Evolutionary conservation across 2,888 invertebrate genomes (phyloP), one percentile per base, ranked within the genome.

Genomic region (Erannis defoliaria): DNA sequence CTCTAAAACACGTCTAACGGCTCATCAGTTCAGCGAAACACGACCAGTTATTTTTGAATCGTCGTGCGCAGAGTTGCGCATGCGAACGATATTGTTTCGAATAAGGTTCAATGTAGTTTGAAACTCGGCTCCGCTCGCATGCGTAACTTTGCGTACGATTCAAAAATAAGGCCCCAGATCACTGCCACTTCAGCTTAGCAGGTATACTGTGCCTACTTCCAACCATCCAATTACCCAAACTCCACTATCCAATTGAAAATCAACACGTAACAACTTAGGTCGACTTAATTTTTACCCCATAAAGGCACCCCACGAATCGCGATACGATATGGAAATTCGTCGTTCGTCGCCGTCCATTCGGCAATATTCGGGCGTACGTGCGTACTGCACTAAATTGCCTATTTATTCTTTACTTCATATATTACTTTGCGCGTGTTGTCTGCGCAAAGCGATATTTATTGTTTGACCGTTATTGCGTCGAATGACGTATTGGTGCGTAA

Each of bases 371-470:
- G 87, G 68, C 72, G 85, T 77, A 93, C 93, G 93, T 93, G 93
- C 81, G 91, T 80, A 81, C 83, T 86, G 81, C 82, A 87, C 89
- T 88, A 91, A 93, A 93, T 93, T 89, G 93, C 93, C 93, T 93
- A 92, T 93, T 93, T 93, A 93, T 93, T 92, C 93, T 90, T 91
- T 89, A 93, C 92, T 93, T 93, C 93, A 93, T 93, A 93, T 93
- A 93, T 93, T 93, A 93, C 93, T 91, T 90, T 91, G 88, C 89
- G 91, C 88, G 85, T 90, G 92, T 91, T 93, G 93, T 93, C 93
- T 93, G 90, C 86, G 89, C 90, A 91, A 93, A 93, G 86, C 88
- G 85, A 90, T 92, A 93, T 93, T 93, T 93, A 93, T 93, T 84
- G 91, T 89, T 89, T 88, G 90, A 87, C 92, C 90, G 89, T 93